Conservation (phyloP, 2,888 invertebrate species). For the Augiades crinisus region DNA sequence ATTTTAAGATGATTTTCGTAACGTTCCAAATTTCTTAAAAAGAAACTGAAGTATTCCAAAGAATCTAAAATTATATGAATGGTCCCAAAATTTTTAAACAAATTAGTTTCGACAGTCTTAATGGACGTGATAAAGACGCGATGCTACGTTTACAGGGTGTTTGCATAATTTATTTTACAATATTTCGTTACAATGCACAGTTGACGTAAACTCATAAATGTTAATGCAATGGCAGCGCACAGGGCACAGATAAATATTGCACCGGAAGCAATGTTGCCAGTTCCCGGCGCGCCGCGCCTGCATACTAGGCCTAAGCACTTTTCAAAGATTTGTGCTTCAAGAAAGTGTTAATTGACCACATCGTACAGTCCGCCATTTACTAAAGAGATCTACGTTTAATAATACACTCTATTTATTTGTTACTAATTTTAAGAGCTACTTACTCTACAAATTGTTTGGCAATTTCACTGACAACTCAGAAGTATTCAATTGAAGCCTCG, state of each 20-base stretch:
- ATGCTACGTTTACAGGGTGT: background rate
- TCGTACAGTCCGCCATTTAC: constrained; percentile 45
- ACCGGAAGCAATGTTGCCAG: background rate
- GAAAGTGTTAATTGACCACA: constrained; percentile 59
- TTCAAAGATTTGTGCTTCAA: constrained; percentile 43
- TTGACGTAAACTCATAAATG: constrained; percentile 11
- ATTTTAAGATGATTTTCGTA: too few relatives aligned
- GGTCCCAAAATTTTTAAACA: constrained; percentile 13
- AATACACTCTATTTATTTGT: constrained; percentile 53
- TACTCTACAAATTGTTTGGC: constrained; percentile 51
- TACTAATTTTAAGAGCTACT: constrained; percentile 40
- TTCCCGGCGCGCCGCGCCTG: background rate
- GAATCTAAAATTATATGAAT: background rate
- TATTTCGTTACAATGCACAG: constrained; percentile 12
- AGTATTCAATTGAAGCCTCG: constrained; percentile 2
- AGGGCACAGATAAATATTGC: background rate
- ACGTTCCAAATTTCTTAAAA: too few relatives aligned
- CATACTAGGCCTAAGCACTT: background rate
- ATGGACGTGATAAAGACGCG: constrained; percentile 3
- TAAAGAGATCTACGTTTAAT: constrained; percentile 50
- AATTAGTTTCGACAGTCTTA: constrained; percentile 1
- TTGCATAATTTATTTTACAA: constrained; percentile 3
- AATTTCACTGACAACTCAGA: constrained; percentile 39
- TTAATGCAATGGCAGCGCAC: background rate
- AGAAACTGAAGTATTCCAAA: background rate